Evolutionary conservation across 2,888 invertebrate species (phyloP).

Genomic region (Lepeophtheirus nordmannii): DNA sequence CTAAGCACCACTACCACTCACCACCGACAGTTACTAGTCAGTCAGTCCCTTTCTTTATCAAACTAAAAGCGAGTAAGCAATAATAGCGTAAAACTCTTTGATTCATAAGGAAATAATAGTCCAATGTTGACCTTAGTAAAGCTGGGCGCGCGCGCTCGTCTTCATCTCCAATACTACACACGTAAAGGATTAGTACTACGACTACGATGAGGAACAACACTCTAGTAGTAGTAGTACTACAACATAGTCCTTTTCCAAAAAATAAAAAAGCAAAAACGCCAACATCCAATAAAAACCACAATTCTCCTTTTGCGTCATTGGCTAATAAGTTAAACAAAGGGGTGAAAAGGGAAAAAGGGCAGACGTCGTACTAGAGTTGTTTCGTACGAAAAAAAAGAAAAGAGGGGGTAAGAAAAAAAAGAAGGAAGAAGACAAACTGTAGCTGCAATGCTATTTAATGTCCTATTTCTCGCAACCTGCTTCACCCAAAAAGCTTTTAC

Average conservation of each 20-base stretch:
- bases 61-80: no score
- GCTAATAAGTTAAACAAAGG: constrained; percentile 8
- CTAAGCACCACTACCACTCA: background rate
- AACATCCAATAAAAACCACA: constrained; percentile 4
- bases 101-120: background rate
- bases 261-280: background rate
- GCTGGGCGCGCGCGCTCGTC: background rate
- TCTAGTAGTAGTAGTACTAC: no score
- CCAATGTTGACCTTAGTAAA: background rate
- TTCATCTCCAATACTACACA: background rate
- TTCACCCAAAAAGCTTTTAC: background rate
- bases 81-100: no score
- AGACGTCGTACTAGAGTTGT: no score
- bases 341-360: background rate
- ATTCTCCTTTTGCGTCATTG: constrained; percentile 6
- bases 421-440: background rate
- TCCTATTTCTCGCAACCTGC: background rate
- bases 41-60: no score
- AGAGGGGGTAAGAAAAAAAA: no score
- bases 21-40: no score
- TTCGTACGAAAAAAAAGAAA: no score
- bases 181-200: no score
- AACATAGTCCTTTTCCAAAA: background rate
- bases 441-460: background rate
- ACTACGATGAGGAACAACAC: no score